Evolutionary conservation across 2,797 vertebrate species (phyloP).

Genomic region (Limnodromus scolopaceus): DNA sequence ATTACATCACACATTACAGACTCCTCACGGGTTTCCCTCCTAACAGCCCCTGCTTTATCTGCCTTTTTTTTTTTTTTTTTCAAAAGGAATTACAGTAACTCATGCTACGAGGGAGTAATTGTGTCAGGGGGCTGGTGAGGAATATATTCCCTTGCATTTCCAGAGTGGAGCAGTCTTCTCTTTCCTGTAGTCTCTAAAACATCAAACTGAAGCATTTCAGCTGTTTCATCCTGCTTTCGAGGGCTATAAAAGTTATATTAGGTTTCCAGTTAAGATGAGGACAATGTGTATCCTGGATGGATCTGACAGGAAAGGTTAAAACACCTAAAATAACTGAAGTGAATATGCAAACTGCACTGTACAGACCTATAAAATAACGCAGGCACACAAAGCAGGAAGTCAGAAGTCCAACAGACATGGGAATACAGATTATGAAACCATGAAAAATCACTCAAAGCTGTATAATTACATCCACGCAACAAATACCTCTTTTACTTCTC

Average conservation of each 20-base stretch:
- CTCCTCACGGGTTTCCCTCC: neutral
- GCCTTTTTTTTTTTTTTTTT: neutral
- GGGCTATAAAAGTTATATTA: rapidly evolving
- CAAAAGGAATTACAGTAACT: neutral
- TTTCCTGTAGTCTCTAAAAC: neutral
- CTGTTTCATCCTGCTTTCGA: neutral
- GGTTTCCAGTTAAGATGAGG: neutral
- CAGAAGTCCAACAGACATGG: neutral
- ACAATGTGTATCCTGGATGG: neutral
- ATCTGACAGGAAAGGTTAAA: neutral
- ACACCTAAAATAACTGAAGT: neutral
- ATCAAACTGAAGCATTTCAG: neutral
- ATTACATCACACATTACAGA: neutral
- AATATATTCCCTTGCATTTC: neutral
- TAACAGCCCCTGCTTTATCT: neutral
- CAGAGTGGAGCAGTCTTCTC: neutral
- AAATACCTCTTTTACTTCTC: neutral
- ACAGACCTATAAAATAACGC: neutral
- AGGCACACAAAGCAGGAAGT: neutral
- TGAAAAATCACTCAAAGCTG: neutral
- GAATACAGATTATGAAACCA: neutral
- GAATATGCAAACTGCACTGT: neutral
- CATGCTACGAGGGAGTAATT: neutral
- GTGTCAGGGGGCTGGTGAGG: neutral
- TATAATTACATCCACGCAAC: neutral